Base-by-base conservation (phyloP, 2,113 vertebrate species). In the Pterophyllum scalare region DNA sequence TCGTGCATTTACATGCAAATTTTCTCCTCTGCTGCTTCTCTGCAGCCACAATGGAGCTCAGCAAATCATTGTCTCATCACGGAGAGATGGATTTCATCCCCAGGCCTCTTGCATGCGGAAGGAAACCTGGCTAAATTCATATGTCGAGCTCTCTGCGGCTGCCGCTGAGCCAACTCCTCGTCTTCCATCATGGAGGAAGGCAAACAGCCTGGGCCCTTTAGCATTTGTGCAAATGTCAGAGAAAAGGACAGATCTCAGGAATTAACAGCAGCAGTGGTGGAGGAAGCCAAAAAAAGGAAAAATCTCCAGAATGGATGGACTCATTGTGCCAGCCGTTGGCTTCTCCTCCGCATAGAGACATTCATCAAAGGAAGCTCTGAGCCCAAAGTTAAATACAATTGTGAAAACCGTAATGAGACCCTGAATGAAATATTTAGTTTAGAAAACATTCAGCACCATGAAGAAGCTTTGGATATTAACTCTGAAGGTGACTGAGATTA, bases 1-100 rank as follows among this genome's bases (percentile, higher is more conserved):
- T 77, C 20, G 2, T 85, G 82, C 87, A 95, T 95, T 95, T 94
- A 91, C 92, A 95, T 96, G 92, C 90, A 95, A 95, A 96, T 95
- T 91, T 12, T 19, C 77, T 80, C 82, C 81, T 88, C 85, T 90
- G 88, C 86, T 75, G 91, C 88, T 81, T 64, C 90, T 92, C 91
- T 28, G 72, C 86, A 33, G 88, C 89, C 91, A 94, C 94, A 94
- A 91, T 92, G 91, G 89, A 86, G 89, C 91, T 87, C 74, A 70
- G 91, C 86, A 85, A 94, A 95, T 95, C 90, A 91, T 95, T 90
- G 89, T 94, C 92, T 92, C 91, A 92, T 94, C 92, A 93, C 87
- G 84, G 80, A 74, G 82, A 93, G 92, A 93, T 92, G 87, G 88
- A 92, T 92, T 93, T 91, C 88, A 88, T 92, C 87, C 86, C 79